Percentiles rank a stretch among this genome's conserved stretches.
These are phyloP conservation scores for Agriopis leucophaearia DNA, from an alignment of 2,888 invertebrate species.

Conservation along the genomic window DNA sequence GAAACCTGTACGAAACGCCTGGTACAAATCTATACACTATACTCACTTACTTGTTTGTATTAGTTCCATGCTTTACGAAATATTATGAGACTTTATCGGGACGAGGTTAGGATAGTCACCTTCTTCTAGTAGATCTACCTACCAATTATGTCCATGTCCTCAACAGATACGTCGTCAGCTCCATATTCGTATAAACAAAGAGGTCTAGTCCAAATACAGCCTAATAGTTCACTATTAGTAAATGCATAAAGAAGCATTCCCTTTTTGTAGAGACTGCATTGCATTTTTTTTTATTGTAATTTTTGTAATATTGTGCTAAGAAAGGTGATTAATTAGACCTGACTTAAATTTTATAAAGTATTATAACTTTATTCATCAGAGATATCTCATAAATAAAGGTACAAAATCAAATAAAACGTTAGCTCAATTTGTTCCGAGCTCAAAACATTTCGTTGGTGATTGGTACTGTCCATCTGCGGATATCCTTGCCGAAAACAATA, in stretches of 20 bases:
- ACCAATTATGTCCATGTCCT: not conserved
- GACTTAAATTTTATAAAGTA: not conserved
- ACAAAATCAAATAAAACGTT: constrained; percentile 24
- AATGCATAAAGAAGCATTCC: too few relatives aligned
- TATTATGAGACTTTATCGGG: not conserved
- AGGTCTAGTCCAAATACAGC: constrained; percentile 4
- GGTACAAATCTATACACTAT: not conserved
- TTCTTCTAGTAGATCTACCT: not conserved
- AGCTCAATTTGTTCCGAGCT: constrained; percentile 22
- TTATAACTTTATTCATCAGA: not conserved
- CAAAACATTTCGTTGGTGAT: constrained; percentile 6
- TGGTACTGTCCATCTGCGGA: constrained; percentile 27
- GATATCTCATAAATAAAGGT: constrained; percentile 12
- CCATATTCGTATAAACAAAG: constrained; percentile 16
- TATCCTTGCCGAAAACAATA: constrained; percentile 55
- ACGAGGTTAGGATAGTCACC: too few relatives aligned
- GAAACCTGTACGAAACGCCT: not conserved
- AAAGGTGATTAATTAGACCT: too few relatives aligned
- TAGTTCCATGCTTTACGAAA: not conserved
- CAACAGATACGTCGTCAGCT: not conserved
- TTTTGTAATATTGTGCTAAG: too few relatives aligned
- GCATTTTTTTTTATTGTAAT: too few relatives aligned
- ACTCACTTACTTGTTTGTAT: too few relatives aligned
- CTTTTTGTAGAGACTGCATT: too few relatives aligned
- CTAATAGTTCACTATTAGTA: constrained; percentile 8